Base-by-base conservation (phyloP, 2,113 vertebrate species). In the Melospiza georgiana region DNA sequence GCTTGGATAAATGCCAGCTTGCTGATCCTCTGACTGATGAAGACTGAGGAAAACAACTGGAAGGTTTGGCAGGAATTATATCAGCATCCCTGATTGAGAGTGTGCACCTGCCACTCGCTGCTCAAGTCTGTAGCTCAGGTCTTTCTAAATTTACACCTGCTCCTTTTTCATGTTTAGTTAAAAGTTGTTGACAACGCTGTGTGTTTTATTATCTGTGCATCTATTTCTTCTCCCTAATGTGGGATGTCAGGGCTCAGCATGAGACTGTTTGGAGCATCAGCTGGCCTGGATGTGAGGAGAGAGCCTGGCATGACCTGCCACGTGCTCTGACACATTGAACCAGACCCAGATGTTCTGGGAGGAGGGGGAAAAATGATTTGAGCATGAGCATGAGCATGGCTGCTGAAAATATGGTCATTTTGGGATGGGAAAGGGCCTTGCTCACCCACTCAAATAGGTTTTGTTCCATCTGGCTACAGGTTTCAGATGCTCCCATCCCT, bases 41-140 rank as follows among this genome's bases (percentile, higher is more conserved):
- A 93, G 75, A 59, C 67, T n/a, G 76, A 90, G 54, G 78, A 90
- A 95, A 96, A 84, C 94, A 94, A 88, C 81, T 85, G 90, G 89
- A 95, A 95, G 82, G 35, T 90, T 74, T 96, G 81, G 89, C 94
- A 95, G 91, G 65, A 93, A 89, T 93, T 43, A 35, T 31, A 59
- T 76, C 84, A 89, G 86, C 46, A 57, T 89, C 69, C 46, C 58
- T 85, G 90, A 90, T 9, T 85, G 80, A 95, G 95, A 83, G 87
- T 5, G 54, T 93, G 75, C 91, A 93, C 91, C 93, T 95, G 96
- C 76, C 76, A 84, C 82, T 95, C 55, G 75, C 72, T 88, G 52
- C 21, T 93, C 73, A 24, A 87, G 43, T 74, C 87, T 83, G 22
- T 41, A 90, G 68, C 67, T 76, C 84, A 85, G 82, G 35, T 93